Percentiles rank a stretch among this genome's conserved stretches.
Evolutionary conservation across 2,888 invertebrate genomes (phyloP).

Genomic region (Ophion slaviceki): DNA sequence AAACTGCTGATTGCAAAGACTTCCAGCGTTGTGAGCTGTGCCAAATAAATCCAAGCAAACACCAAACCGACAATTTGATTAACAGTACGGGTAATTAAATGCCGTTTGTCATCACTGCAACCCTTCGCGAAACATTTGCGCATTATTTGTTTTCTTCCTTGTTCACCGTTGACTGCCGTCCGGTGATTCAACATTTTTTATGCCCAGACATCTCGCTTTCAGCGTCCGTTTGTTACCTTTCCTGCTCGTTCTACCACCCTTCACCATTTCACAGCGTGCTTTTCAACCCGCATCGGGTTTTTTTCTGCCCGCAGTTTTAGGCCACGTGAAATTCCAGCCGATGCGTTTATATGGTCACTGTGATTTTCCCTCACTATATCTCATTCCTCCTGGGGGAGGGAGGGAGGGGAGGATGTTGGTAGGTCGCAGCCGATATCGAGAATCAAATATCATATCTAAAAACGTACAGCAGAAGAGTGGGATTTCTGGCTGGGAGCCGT

Average conservation of each 20-base stretch:
- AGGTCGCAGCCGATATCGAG: conserved; percentile 25
- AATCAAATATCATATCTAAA: not conserved
- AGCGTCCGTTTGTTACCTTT: conserved; percentile 1
- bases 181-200: conserved; percentile 45
- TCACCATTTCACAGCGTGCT: not conserved
- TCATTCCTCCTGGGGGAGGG: not conserved
- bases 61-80: too few species aligned
- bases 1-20: too few species aligned
- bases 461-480: conserved; percentile 27
- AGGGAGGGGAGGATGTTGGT: not conserved
- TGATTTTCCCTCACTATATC: not conserved
- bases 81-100: not conserved
- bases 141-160: conserved; percentile 23
- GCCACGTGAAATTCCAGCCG: too few species aligned
- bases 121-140: conserved; percentile 13
- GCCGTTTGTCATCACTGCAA: conserved; percentile 5
- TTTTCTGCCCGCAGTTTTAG: not conserved
- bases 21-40: too few species aligned
- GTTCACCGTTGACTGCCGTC: conserved; percentile 26
- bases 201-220: conserved; percentile 32
- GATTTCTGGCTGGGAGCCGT: conserved; percentile 52
- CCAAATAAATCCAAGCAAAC: too few species aligned
- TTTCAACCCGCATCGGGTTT: not conserved
- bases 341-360: too few species aligned
- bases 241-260: not conserved